A percentile compares a stretch with the other conserved stretches of the same genome.
Evolutionary conservation across 2,888 invertebrate species (phyloP).

Genomic region (Nephrotoma guestfalica): DNA sequence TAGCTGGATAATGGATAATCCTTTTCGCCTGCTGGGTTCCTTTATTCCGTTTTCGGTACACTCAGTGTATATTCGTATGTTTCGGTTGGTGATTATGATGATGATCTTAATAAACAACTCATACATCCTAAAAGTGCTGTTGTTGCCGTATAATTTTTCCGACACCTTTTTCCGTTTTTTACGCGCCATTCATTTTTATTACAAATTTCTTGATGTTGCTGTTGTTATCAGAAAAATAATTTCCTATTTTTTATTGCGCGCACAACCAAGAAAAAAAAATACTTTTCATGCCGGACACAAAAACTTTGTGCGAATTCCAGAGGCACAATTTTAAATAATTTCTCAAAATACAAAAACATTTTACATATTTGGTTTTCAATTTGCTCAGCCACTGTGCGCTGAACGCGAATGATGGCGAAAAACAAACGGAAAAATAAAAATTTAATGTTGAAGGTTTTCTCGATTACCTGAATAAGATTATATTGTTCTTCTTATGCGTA

Average conservation of each 20-base stretch:
- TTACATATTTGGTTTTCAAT: no score
- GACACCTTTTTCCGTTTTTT: background rate
- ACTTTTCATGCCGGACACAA: no score
- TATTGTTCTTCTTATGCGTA: background rate
- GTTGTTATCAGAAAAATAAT: background rate
- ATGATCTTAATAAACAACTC: background rate
- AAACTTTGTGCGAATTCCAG: no score
- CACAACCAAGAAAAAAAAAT: no score
- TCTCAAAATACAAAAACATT: no score
- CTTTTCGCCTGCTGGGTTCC: background rate
- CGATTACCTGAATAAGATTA: background rate
- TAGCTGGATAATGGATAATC: background rate
- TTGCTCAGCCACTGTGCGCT: no score
- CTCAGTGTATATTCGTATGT: background rate
- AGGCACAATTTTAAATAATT: no score
- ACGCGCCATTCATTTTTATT: background rate
- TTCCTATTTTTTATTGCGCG: background rate
- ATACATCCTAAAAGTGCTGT: background rate
- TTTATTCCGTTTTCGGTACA: background rate
- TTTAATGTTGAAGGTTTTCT: background rate
- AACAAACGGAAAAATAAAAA: no score
- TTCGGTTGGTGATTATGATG: background rate
- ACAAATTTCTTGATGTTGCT: background rate
- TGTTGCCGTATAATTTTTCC: background rate
- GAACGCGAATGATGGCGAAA: no score